Percentiles rank a stretch among this genome's conserved stretches.
phyloP scores from a whole-genome alignment of 1,140 invertebrate genomes.

The Procambarus virginalis region DNA sequence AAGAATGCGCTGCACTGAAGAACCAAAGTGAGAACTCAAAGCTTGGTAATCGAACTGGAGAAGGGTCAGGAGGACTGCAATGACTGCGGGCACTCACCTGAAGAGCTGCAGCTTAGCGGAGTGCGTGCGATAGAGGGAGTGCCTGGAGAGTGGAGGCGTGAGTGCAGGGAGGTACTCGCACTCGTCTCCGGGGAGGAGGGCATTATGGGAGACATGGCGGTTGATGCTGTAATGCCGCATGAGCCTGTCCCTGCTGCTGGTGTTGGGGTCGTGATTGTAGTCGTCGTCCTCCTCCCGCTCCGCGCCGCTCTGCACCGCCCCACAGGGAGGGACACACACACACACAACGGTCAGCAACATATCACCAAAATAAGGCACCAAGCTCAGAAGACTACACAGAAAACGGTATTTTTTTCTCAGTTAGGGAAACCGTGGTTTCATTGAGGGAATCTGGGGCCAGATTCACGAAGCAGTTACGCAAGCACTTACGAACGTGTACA shows the following conservation, averaged over 20 bases:
- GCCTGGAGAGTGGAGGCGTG: constrained; percentile 35
- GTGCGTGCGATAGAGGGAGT: constrained; percentile 16
- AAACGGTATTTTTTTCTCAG: no score
- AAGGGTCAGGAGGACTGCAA: no score
- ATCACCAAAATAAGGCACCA: no score
- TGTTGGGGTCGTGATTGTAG: background rate
- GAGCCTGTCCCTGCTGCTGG: background rate
- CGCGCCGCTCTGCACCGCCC: background rate
- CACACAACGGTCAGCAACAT: no score
- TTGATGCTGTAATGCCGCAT: constrained; percentile 70
- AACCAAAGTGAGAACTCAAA: no score
- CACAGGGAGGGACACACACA: background rate
- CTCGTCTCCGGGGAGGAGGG: constrained; percentile 79
- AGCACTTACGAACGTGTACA: no score
- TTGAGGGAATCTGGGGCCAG: no score
- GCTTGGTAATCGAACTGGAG: no score
- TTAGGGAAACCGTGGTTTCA: no score
- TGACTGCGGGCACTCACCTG: constrained; percentile 38
- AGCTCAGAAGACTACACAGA: no score
- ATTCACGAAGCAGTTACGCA: no score
- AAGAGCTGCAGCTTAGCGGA: constrained; percentile 49
- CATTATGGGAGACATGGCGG: constrained; percentile 79
- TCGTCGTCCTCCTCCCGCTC: constrained; percentile 14
- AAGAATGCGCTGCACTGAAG: no score
- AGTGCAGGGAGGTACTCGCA: constrained; percentile 72